A percentile compares a stretch with the other conserved stretches of the same genome.
phyloP scores from a whole-genome alignment of 1,140 invertebrate species.

The Potamilus streckersoni region DNA sequence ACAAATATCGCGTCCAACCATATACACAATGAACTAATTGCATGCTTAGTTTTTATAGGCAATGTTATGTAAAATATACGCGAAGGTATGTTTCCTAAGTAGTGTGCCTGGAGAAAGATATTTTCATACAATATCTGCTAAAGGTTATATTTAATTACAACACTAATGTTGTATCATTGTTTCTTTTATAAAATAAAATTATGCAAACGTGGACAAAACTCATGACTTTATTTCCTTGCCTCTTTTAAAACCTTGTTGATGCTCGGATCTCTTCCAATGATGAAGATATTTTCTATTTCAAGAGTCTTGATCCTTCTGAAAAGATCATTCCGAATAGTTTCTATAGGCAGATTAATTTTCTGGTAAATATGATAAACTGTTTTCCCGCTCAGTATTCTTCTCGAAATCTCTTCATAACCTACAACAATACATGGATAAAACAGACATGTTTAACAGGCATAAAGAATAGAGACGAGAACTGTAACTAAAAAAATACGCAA shows the following conservation, averaged over 20 bases:
- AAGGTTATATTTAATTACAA: conserved; percentile 6
- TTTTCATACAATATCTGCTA: too few relatives aligned
- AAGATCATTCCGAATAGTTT: not conserved
- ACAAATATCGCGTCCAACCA: too few relatives aligned
- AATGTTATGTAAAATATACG: too few relatives aligned
- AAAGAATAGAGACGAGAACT: too few relatives aligned
- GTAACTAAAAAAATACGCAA: too few relatives aligned
- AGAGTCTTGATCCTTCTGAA: conserved; percentile 2
- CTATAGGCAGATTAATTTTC: not conserved
- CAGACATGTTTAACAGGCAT: too few relatives aligned
- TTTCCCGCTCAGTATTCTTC: conserved; percentile 15
- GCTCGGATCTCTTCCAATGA: not conserved
- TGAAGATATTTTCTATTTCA: conserved; percentile 21
- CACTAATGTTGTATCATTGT: not conserved
- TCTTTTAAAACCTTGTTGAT: not conserved
- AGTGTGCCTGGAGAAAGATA: too few relatives aligned
- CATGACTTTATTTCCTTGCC: not conserved
- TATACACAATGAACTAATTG: too few relatives aligned
- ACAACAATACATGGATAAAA: too few relatives aligned
- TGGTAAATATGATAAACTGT: conserved; percentile 16
- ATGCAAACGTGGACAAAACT: not conserved
- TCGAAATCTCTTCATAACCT: conserved; percentile 11
- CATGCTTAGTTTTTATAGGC: too few relatives aligned
- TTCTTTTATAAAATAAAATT: not conserved
- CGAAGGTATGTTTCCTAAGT: too few relatives aligned